Evolutionary conservation across 2,797 vertebrate species (phyloP), one percentile per base, ranked within the genome.

Genomic region (Gastrophryne carolinensis): DNA sequence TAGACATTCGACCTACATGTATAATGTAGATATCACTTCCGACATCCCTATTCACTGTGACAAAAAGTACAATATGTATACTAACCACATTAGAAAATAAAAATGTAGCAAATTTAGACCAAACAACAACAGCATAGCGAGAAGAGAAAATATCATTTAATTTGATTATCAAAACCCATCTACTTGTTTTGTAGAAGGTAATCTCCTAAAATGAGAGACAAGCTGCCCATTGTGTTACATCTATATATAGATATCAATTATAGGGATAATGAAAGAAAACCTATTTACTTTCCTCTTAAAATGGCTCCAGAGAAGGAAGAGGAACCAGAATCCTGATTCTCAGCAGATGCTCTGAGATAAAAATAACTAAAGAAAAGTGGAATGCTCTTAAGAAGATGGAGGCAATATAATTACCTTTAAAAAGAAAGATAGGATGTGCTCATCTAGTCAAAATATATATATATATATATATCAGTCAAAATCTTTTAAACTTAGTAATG

Each of bases 11-110:
- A 21, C 58, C 70, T 3, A 11, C 17, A 52, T 29, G 39, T 68
- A 58, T 75, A 57, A 67, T 58, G 58, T 67, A 65, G 41, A 60
- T 67, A 66, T 58, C 50, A 67, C 56, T 29, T 68, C 15, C 27
- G n/a, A n/a, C n/a, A n/a, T n/a, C n/a, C n/a, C n/a, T n/a, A n/a
- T n/a, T n/a, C n/a, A n/a, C n/a, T n/a, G n/a, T n/a, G n/a, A n/a
- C n/a, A n/a, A n/a, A n/a, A n/a, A n/a, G n/a, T n/a, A n/a, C n/a
- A n/a, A n/a, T n/a, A n/a, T n/a, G n/a, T n/a, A n/a, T n/a, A n/a
- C n/a, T n/a, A n/a, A n/a, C n/a, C n/a, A n/a, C n/a, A n/a, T n/a
- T n/a, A n/a, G n/a, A n/a, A n/a, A n/a, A n/a, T n/a, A n/a, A n/a
- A n/a, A n/a, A n/a, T n/a, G n/a, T n/a, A n/a, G n/a, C n/a, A n/a